A percentile compares a stretch with the other conserved stretches of the same genome.
Conservation (phyloP, 1,140 invertebrate genomes). For the Drosophila bocqueti region DNA sequence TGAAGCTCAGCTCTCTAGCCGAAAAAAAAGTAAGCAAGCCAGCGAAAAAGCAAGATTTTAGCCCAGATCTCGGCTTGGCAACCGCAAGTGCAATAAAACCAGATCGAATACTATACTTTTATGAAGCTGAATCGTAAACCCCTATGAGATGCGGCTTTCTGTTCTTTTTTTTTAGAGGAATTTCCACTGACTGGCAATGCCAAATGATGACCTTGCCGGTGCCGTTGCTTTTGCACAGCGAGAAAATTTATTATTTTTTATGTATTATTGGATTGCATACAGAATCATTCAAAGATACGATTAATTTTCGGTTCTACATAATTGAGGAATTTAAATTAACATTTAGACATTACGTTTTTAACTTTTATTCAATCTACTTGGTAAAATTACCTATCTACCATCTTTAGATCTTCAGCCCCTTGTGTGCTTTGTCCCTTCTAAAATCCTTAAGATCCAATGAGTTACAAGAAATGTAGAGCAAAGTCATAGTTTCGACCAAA, state of each 20-base stretch:
- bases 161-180: constrained; percentile 54
- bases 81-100: constrained; percentile 63
- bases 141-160: constrained; percentile 31
- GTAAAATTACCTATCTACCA: too few relatives aligned
- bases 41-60: constrained; percentile 30
- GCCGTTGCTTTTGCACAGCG: constrained; percentile 12
- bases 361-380: too few relatives aligned
- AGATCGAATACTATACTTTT: constrained; percentile 38
- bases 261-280: too few relatives aligned
- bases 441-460: neutral
- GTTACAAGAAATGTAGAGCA: too few relatives aligned
- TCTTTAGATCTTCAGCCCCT: too few relatives aligned
- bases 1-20: constrained; percentile 39
- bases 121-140: constrained; percentile 22
- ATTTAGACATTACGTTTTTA: neutral
- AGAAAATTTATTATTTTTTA: neutral
- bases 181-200: constrained; percentile 72
- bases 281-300: neutral
- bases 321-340: neutral
- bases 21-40: constrained; percentile 46
- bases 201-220: constrained; percentile 60
- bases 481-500: too few relatives aligned
- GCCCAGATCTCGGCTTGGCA: constrained; percentile 48
- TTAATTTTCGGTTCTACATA: neutral
- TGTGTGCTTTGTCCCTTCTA: too few relatives aligned